These are phyloP conservation scores for Pagetopsis macropterus DNA, from an alignment of 2,797 vertebrate genomes.

Conservation along the genomic window DNA sequence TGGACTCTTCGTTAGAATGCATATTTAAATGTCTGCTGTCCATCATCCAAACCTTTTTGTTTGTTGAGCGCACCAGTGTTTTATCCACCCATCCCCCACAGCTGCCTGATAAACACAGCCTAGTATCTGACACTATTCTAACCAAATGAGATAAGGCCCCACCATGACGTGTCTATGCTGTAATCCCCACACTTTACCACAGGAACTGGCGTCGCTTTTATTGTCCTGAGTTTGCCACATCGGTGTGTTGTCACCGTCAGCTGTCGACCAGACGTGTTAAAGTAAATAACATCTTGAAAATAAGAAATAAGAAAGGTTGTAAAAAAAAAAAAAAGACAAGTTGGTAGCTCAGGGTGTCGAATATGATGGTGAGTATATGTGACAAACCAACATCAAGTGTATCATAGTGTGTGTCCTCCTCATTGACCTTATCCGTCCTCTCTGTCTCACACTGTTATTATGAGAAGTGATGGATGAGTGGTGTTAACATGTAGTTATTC, in stretches of 20 bases:
- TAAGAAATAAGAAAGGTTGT: not conserved
- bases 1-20: not conserved
- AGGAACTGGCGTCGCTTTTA: too few relatives aligned
- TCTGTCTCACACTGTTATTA: too few relatives aligned
- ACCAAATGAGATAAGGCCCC: conserved; percentile 41
- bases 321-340: not conserved
- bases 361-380: too few relatives aligned
- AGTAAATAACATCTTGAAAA: not conserved
- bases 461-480: too few relatives aligned
- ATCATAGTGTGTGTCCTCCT: too few relatives aligned
- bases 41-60: not conserved
- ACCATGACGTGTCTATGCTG: not conserved
- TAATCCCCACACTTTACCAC: conserved; percentile 17
- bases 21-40: not conserved
- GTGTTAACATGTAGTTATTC: too few relatives aligned
- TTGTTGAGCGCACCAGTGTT: not conserved
- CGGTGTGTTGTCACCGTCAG: conserved; percentile 59
- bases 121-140: conserved; percentile 32
- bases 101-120: conserved; percentile 6
- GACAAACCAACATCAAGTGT: too few relatives aligned
- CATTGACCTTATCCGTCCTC: too few relatives aligned
- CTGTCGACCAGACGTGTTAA: conserved; percentile 43
- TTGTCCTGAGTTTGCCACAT: conserved; percentile 19
- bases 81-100: not conserved
- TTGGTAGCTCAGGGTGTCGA: too few relatives aligned